Base-by-base conservation (phyloP, 2,888 invertebrate genomes). In the Drosophila buzzatii region DNA sequence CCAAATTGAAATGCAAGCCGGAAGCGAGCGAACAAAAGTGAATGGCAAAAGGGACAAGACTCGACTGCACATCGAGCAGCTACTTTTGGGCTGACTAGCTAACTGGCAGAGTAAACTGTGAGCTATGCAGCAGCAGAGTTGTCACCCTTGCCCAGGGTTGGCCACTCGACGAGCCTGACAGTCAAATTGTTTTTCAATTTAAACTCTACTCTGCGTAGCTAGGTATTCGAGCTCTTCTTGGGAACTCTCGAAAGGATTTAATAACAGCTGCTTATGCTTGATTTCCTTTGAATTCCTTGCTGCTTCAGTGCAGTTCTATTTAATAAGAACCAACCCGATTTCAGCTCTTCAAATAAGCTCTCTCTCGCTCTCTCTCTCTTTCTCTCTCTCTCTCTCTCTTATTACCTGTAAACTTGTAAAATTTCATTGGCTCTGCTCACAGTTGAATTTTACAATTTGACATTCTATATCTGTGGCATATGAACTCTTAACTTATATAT, bases 1-100 rank as follows among this genome's bases (percentile, higher is more conserved):
- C 64, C 65, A 66, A 83, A 81, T 83, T 81, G 86, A 84, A 84
- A 84, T 78, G 70, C 85, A 52, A 70, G 60, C 37, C 51, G n/a
- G 44, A 44, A 12, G 35, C 27, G 35, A 44, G 8, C 27, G 56
- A 16, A 52, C 23, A 14, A 23, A 41, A 55, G 41, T 18, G 55
- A 45, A 18, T 35, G n/a, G 10, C 27, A 37, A 47, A 61, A 59
- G 31, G 45, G 16, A 18, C 39, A 18, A 18, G 23, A n/a, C 23
- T 20, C 14, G 35, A 16, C 44, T 45, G 45, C 44, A 33, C 33
- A 18, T 31, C 16, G 41, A 18, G 56, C 56, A 42, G 56, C 56
- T 56, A 31, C 18, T 56, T 18, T 39, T 12, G 27, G 12, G 7
- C 47, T 8, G 8, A 2, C 45, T 14, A 8, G 7, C 45, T 14